These are phyloP conservation scores for Drosophila peninsularis DNA, from an alignment of 2,888 invertebrate genomes.

Conservation along the genomic window DNA sequence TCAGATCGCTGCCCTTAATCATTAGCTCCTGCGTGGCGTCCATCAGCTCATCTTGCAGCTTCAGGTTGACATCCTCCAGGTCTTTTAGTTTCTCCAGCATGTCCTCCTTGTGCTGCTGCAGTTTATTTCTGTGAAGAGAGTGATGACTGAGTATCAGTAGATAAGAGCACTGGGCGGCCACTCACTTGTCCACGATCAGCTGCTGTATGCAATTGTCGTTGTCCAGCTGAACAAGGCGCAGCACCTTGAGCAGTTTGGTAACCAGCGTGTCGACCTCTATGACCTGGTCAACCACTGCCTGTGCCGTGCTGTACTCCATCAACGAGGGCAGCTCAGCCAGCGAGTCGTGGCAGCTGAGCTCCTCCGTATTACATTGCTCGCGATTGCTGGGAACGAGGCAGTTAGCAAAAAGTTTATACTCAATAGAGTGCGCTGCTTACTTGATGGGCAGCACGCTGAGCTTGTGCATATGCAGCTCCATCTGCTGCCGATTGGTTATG, in stretches of 20 bases:
- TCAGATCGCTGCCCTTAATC: constrained; percentile 86
- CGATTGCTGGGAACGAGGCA: constrained; percentile 36
- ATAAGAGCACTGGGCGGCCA: neutral
- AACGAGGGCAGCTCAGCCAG: constrained; percentile 85
- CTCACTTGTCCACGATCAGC: constrained; percentile 88
- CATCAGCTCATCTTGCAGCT: constrained; percentile 86
- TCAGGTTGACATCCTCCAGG: constrained; percentile 86
- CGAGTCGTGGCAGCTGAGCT: constrained; percentile 85
- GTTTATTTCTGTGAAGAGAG: constrained; percentile 79
- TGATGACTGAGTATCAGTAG: neutral
- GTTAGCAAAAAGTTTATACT: neutral
- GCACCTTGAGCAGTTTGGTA: constrained; percentile 89
- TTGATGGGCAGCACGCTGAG: constrained; percentile 82
- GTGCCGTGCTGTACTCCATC: constrained; percentile 86
- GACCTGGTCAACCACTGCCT: constrained; percentile 89
- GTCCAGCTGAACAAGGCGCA: constrained; percentile 90
- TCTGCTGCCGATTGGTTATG: constrained; percentile 89
- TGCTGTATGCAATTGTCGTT: constrained; percentile 89
- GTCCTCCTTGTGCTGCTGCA: constrained; percentile 84
- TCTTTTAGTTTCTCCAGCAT: constrained; percentile 86
- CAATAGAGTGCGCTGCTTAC: constrained; percentile 54
- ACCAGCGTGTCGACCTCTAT: constrained; percentile 91
- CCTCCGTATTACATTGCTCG: constrained; percentile 83
- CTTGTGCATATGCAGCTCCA: constrained; percentile 86
- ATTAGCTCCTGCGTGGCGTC: constrained; percentile 86